Base-by-base conservation (phyloP, 2,113 vertebrate genomes). In the Microtus pennsylvanicus region DNA sequence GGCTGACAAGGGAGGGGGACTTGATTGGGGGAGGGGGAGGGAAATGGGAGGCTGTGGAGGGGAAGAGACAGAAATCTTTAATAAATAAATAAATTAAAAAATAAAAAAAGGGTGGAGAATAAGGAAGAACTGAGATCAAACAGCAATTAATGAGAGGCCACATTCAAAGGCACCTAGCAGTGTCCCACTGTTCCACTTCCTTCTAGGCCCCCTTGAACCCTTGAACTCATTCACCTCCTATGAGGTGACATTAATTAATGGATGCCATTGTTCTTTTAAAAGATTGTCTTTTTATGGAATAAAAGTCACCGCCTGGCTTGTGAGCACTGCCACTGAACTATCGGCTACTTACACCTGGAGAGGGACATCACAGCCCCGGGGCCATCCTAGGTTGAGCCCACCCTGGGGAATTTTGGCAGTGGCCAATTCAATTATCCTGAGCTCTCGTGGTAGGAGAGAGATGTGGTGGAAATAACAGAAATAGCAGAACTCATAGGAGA, bases 221-320 rank as follows among this genome's bases (percentile, higher is more conserved):
- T 61, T 67, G 30, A 94, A 95, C 90, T 87, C 93, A 74, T 45
- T 89, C 67, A 19, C 76, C 52, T 96, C 50, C 80, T 81, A 6
- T 45, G n/a, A 90, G 82, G 81, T 52, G 38, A 96, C 77, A 77
- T 91, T 96, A 96, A 94, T 94, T 90, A 94, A 94, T 89, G 67
- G 72, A 42, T 63, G 74, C 72, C 17, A 17, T 80, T 92, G 77
- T 74, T 81, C 72, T 28, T 77, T 94, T 35, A 74, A 87, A 72
- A 55, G n/a, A 22, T 63, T 81, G 87, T 65, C 93, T 95, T 87
- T 94, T 95, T 52, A 95, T 83, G 85, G 95, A 92, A 89, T 83
- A 93, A 77, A 65, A 33, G 5, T 76, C 78, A 58, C 38, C 47
- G 72, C 80, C 85, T 96, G 30, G 45, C 30, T 87, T 76, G n/a